phyloP scores from a whole-genome alignment of 2,113 vertebrate genomes.

The Salvelinus sp. region DNA sequence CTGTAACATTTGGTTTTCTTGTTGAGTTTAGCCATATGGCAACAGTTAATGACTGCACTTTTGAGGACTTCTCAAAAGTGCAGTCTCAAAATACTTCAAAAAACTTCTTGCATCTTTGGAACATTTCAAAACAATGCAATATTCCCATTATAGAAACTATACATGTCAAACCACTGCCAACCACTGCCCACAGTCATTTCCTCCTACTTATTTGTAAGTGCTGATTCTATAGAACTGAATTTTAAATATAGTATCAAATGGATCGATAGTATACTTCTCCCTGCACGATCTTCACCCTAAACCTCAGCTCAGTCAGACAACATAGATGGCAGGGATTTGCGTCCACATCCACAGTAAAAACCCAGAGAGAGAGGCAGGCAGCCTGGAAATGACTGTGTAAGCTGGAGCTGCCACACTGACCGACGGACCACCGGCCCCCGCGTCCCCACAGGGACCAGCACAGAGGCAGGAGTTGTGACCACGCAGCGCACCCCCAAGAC shows the following conservation, averaged over 20 bases:
- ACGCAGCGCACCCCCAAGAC: slow-evolving; percentile 48
- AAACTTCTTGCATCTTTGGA: too few species aligned
- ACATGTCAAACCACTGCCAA: background rate
- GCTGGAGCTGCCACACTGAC: slow-evolving; percentile 40
- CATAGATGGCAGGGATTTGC: too few species aligned
- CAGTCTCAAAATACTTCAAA: too few species aligned
- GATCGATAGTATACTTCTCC: background rate
- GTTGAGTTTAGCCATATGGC: background rate
- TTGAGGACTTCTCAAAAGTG: too few species aligned
- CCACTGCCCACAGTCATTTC: background rate
- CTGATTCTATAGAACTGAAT: background rate
- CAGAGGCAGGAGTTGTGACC: slow-evolving; percentile 52
- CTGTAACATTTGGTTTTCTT: background rate
- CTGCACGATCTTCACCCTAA: background rate
- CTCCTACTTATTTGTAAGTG: background rate
- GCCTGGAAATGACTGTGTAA: slow-evolving; percentile 18
- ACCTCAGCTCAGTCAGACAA: background rate
- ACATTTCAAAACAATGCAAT: background rate
- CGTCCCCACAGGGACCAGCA: slow-evolving; percentile 48
- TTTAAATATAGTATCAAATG: slow-evolving; percentile 14
- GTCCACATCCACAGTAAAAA: background rate
- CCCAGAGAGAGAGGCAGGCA: slow-evolving; percentile 3
- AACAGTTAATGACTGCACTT: slow-evolving; percentile 1
- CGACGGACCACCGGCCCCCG: slow-evolving; percentile 30
- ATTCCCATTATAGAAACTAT: background rate